Evolutionary conservation across 2,113 vertebrate species (phyloP).

Genomic region (Harpagus bidentatus): DNA sequence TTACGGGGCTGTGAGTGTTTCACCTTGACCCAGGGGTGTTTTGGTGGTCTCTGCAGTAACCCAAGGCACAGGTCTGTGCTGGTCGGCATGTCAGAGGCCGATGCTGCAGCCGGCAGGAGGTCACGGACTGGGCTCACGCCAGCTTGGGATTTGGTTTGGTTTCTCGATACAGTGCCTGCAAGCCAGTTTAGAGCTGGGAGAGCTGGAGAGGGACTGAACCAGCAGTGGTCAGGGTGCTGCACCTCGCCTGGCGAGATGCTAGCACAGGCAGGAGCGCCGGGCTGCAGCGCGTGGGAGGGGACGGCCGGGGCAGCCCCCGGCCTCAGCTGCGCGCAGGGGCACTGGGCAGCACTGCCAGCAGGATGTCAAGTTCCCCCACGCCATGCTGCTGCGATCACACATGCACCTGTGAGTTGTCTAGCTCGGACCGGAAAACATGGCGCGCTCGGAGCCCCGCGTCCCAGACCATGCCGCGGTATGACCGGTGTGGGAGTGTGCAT

Average conservation of each 20-base stretch:
- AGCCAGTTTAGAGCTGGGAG: neutral
- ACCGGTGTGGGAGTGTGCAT: fast-evolving
- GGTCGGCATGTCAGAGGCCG: neutral
- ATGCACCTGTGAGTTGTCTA: neutral
- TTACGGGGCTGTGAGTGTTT: neutral
- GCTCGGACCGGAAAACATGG: fast-evolving
- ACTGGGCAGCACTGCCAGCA: neutral
- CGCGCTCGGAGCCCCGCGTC: fast-evolving
- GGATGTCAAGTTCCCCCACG: fast-evolving
- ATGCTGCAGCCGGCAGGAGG: neutral
- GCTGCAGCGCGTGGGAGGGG: fast-evolving
- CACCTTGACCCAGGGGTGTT: neutral
- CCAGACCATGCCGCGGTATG: fast-evolving
- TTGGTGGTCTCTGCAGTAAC: neutral
- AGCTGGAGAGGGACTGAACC: neutral
- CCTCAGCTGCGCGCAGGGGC: neutral
- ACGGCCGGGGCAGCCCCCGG: neutral
- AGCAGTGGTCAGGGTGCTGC: fast-evolving
- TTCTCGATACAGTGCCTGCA: neutral
- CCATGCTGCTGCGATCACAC: fast-evolving
- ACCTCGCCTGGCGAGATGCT: fast-evolving
- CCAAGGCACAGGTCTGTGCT: neutral
- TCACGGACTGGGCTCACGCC: fast-evolving
- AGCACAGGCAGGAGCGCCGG: neutral
- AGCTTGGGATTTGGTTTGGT: neutral